Conservation (phyloP, 2,113 vertebrate species). For the Periophthalmus modestus region DNA sequence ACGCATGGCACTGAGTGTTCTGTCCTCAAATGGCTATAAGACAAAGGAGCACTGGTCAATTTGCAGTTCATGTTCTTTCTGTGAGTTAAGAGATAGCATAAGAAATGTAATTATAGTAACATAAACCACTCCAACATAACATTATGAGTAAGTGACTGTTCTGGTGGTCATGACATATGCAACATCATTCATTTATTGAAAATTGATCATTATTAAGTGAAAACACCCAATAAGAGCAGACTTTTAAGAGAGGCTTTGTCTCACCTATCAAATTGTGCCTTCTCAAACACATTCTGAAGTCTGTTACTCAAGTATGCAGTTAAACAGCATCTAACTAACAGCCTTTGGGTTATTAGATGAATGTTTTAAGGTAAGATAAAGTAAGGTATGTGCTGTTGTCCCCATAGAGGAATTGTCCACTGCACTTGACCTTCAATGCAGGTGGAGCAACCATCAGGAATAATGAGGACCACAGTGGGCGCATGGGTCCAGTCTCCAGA, state of each 20-base stretch:
- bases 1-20: slow-evolving; percentile 37
- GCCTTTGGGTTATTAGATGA: no score
- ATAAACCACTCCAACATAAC: slow-evolving; percentile 26
- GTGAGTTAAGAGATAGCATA: slow-evolving; percentile 15
- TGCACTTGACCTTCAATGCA: neutral
- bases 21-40: slow-evolving; percentile 29
- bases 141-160: neutral
- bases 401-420: no score
- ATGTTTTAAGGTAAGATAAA: no score
- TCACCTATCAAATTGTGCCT: no score
- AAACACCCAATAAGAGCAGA: neutral
- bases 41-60: slow-evolving; percentile 35
- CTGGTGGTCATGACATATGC: neutral
- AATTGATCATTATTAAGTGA: neutral
- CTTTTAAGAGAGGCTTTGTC: neutral
- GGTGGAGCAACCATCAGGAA: no score
- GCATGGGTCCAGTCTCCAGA: no score
- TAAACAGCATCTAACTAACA: no score
- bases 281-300: no score
- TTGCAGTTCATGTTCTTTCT: slow-evolving; percentile 25
- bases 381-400: no score
- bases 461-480: no score
- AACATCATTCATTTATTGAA: neutral
- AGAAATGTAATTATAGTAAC: slow-evolving; percentile 11
- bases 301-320: no score